Evolutionary conservation across 92 coral and sea anemone genomes (phyloP), one percentile per base, ranked within the genome.

Genomic region (Diadumene lineata): DNA sequence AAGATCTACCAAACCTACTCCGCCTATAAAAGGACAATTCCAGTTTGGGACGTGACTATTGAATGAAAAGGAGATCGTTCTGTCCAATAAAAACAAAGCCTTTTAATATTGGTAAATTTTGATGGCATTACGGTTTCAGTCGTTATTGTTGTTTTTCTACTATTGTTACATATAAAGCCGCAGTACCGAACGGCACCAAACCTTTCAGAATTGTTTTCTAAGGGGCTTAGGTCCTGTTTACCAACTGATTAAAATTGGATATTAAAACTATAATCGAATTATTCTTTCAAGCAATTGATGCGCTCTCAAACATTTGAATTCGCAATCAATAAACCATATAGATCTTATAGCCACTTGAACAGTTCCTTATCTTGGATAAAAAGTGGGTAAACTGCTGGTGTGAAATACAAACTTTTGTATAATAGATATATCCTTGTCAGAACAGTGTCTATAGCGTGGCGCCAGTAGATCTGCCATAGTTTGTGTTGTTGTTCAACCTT

Each of bases 181-280:
- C n/a, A n/a, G n/a, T n/a, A n/a, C n/a, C n/a, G n/a, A n/a, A n/a
- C n/a, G n/a, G n/a, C 63, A 70, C 29, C 44, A 58, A 25, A 34
- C 60, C 31, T 46, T 70, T 72, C 66, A 72, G 29, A 50, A 66
- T 56, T 34, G 77, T 51, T 50, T 72, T 56, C 43, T 50, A 26
- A 24, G 51, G 66, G 55, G 77, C 77, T 72, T 72, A 57, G 55
- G 4, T 50, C 30, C 32, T 72, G 77, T 72, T 72, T 72, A 26
- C 77, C 19, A 32, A 44, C 4, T 61, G 77, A 72, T 72, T 72
- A 72, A 72, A 72, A 56, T 31, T 56, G 31, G 75, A 72, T 72
- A 72, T 72, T 72, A 72, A 72, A 72, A 72, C 77, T 30, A 57
- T 72, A 72, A 72, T 72, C 56, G 57, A 72, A 72, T 72, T 72